Evolutionary conservation across 1,140 invertebrate genomes (phyloP), one percentile per base, ranked within the genome.

Genomic region (Drosophila varians): DNA sequence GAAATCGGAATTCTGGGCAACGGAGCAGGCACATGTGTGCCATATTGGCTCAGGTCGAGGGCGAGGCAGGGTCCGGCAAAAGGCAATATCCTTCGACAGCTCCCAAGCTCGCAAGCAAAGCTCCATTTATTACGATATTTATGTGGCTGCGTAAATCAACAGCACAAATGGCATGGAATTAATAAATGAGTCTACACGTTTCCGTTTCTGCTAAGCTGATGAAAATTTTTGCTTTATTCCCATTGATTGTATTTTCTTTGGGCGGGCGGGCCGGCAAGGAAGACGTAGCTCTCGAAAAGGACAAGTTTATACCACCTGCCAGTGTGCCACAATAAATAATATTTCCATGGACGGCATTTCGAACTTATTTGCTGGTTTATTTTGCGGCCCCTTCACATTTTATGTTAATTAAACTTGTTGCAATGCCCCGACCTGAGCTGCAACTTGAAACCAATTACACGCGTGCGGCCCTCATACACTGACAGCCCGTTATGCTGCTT

Each of bases 401-500:
- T 87, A 87, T 87, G 82, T 87, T 87, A 87, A 87, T 87, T 87
- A 87, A 82, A 82, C 74, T 87, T 82, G 77, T 77, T 87, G 82
- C 82, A 64, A 43, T 31, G 46, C 26, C n/a, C 1, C 38, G 14
- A 16, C 46, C 21, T 38, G 8, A 45, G 70, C 61, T 64, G 77
- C 57, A 87, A 87, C 82, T 87, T 87, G 77, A 87, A 87, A 87
- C 82, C 82, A 83, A 83, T 83, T 83, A 83, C 58, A 11, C 40
- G 36, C 36, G 12, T 7, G 4, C 1, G 31, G 25, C 9, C 46
- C 54, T 57, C 53, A 82, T 57, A 58, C 34, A 26, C 71, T 74
- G 74, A 77, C 80, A 86, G 73, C 38, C 69, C 79, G 80, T 74
- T 76, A 75, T 78, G 66, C 80, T 80, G 76, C 82, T 86, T 86